Base-by-base conservation (phyloP, 2,113 vertebrate species). In the Anhinga rufa region DNA sequence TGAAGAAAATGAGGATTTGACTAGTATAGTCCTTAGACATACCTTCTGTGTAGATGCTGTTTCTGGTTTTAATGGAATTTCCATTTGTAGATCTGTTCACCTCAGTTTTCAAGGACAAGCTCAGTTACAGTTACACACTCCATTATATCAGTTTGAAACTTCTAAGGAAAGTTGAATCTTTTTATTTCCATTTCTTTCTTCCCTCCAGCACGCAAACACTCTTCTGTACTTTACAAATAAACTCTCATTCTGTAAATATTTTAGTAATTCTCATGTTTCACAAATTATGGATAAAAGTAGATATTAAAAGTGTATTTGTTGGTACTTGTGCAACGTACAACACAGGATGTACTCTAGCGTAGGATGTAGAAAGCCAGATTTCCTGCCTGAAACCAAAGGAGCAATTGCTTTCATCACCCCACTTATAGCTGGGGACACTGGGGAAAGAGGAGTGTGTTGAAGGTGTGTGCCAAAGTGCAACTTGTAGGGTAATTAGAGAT, bases 131-230 rank as follows among this genome's bases (percentile, higher is more conserved):
- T 74, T 46, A 14, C 16, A 22, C 4, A 1, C n/a, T 86, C 22
- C 20, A 12, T 46, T 92, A 48, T 9, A 4, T 17, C 52, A 15
- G 6, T 76, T 62, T 84, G 57, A 20, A 22, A 71, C 80, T 86
- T 54, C 9, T 60, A 31, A 74, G n/a, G 21, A 49, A 11, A 3
- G 2, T 18, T 60, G 46, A 46, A 28, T 28, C 52, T 49, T 66
- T 71, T 89, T 61, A 54, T 82, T 74, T 40, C 26, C 2, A 7
- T 83, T 38, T 70, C 10, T 76, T 38, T 69, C 40, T 62, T 75
- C 5, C 2, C 3, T 6, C 8, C 21, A n/a, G 13, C 0, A 3
- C 17, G 9, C 19, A 57, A 66, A 18, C 3, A 3, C 8, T 42
- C 13, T 61, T 55, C 61, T 46, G 3, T 48, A 16, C 32, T 66